Evolutionary conservation across 2,113 vertebrate genomes (phyloP), one percentile per base, ranked within the genome.

Genomic region (Onychorhynchus coronatus): DNA sequence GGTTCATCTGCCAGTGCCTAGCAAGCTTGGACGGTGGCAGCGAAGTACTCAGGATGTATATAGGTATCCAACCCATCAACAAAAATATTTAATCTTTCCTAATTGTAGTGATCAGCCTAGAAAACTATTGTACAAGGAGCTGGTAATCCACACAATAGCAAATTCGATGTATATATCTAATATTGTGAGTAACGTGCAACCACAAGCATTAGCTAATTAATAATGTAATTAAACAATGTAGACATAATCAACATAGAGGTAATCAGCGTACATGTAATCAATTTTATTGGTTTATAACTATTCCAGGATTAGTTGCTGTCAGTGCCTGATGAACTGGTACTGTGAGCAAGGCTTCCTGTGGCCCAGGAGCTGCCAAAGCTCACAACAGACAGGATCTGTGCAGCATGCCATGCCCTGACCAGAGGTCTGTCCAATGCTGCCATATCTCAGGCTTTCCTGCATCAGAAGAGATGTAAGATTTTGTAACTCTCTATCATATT

Each of bases 291-390:
- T 84, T 55, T 87, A 33, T 70, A 17, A 20, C 8, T n/a, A 20
- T 61, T 88, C 22, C 35, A 23, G 46, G 27, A 63, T 2, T 25
- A n/a, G 21, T 47, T 77, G 12, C 16, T 82, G 14, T 47, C 39
- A 73, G 8, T 33, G 14, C 23, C 12, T 83, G 12, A 39, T 2
- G 2, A 30, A 28, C 6, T 2, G 0, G 27, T 49, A 35, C 20
- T 35, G 20, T 79, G 55, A 78, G 20, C 17, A 63, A 77, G 37
- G 37, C 12, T 23, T 17, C 14, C 41, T 11, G 31, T 4, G 11
- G 8, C 21, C 21, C 73, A 31, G 39, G 42, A 67, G 12, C 28
- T 56, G 22, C 19, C 30, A 67, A 61, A 77, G 20, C 14, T 83
- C 49, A 49, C 24, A 50, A 31, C 0, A 0, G n/a, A 37, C 19